Conservation (phyloP, 1,140 invertebrate species). For the Drosophila leontia region DNA sequence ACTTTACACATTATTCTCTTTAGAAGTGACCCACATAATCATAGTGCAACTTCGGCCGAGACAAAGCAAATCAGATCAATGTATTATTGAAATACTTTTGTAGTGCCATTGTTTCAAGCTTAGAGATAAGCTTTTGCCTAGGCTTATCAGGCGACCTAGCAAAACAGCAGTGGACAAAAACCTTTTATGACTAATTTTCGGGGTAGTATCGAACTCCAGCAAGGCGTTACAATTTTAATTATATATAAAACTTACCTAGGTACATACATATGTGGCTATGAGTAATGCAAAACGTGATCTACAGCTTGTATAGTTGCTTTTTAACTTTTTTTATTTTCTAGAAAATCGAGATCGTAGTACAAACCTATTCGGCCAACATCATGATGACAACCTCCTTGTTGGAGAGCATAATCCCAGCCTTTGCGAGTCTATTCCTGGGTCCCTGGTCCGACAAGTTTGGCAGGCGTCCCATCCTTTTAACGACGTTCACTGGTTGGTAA, state of each 20-base stretch:
- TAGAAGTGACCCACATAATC: constrained; percentile 31
- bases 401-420: constrained; percentile 87
- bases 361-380: constrained; percentile 87
- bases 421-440: constrained; percentile 89
- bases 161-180: constrained; percentile 7
- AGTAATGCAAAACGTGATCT: constrained; percentile 21
- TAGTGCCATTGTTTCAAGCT: constrained; percentile 51
- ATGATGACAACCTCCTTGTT: constrained; percentile 87
- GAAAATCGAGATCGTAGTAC: constrained; percentile 87
- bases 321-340: constrained; percentile 40
- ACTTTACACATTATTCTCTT: background rate
- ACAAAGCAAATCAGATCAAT: constrained; percentile 35
- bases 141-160: constrained; percentile 12
- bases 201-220: constrained; percentile 4
- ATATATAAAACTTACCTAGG: background rate
- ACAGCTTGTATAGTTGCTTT: background rate
- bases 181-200: constrained; percentile 27
- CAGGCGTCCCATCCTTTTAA: constrained; percentile 88
- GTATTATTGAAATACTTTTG: constrained; percentile 14
- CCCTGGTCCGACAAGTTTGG: constrained; percentile 91
- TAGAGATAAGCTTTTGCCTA: constrained; percentile 45
- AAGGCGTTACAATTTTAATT: constrained; percentile 6
- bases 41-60: background rate
- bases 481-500: constrained; percentile 85
- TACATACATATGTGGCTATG: background rate